These are phyloP conservation scores for Hermatobates lingyangjiaoensis DNA, from an alignment of 1,140 invertebrate species.

Conservation along the genomic window DNA sequence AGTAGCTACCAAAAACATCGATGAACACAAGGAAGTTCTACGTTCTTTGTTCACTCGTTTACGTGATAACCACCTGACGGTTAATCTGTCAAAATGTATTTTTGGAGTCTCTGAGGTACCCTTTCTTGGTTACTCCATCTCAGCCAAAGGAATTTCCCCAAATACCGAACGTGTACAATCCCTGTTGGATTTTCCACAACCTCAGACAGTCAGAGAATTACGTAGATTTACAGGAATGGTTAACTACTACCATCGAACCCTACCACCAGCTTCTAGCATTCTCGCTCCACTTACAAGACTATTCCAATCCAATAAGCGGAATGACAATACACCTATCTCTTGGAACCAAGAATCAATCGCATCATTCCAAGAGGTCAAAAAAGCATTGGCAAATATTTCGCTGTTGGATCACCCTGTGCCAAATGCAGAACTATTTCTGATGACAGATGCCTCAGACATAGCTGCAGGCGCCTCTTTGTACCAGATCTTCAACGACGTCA, in stretches of 20 bases:
- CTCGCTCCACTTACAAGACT: conserved; percentile 10
- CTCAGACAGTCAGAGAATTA: conserved; percentile 15
- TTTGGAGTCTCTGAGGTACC: conserved; percentile 8
- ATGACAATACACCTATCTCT: conserved; percentile 7
- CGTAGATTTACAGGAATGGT: conserved; percentile 19
- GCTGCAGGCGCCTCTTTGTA: conserved; percentile 18
- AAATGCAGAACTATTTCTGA: background rate
- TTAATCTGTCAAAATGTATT: conserved; percentile 14
- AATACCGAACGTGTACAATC: conserved; percentile 12
- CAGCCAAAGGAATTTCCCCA: conserved; percentile 15
- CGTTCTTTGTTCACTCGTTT: conserved; percentile 1
- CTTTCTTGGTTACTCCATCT: conserved; percentile 21
- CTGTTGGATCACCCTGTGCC: no score
- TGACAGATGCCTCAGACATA: conserved; percentile 17
- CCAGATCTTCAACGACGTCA: no score
- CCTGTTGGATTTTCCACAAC: conserved; percentile 16
- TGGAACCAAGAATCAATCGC: conserved; percentile 9
- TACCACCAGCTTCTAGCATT: conserved; percentile 11
- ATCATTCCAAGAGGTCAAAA: conserved; percentile 14
- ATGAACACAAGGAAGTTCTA: conserved; percentile 16
- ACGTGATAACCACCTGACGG: background rate
- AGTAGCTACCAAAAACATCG: conserved; percentile 20
- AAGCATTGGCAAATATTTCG: conserved; percentile 1
- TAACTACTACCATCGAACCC: conserved; percentile 20
- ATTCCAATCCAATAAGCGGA: conserved; percentile 5